Base-by-base conservation (phyloP, 2,113 vertebrate genomes). In the Sarotherodon lohbergeri region DNA sequence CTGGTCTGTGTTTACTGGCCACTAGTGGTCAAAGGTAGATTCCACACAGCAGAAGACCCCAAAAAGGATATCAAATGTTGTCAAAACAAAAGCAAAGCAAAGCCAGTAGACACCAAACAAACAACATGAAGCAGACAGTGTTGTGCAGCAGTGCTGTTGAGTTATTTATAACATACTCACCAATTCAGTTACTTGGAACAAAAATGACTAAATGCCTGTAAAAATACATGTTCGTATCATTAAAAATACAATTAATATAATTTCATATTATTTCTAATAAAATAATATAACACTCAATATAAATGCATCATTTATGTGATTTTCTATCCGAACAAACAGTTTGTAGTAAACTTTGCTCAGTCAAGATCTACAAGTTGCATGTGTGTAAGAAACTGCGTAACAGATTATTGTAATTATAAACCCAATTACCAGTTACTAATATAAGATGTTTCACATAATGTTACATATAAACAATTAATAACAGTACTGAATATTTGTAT, bases 261-360 rank as follows among this genome's bases (percentile, higher is more conserved):
- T 68, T 68, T 68, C 34, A 57, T 13, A 68, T 68, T 13, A 68
- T 68, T 22, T 22, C 11, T 14, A 68, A 22, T 41, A 68, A 68
- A 68, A 39, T 68, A 41, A 22, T 0, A 39, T 4, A 0, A 8
- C 2, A 22, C 63, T 41, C 22, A 0, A 66, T 39, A 39, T 66
- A 39, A 66, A 66, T n/a, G 32, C 32, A 66, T 66, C 34, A 22
- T 3, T 39, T 39, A 39, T 66, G 19, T 2, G 19, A 13, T 39
- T 66, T 66, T 4, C 32, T 63, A 0, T 63, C 59, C 36, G 59
- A 63, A 36, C 27, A 59, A 59, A 32, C 32, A 66, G 32, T 66
- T 4, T 66, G 32, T 63, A n/a, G 17, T 63, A 63, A 36, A 63
- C 59, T 36, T 63, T 63, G 59, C 29, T 63, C 2, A 9, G 59